These are phyloP conservation scores for Sycophila sp. DNA, from an alignment of 1,140 invertebrate species.

Conservation along the genomic window DNA sequence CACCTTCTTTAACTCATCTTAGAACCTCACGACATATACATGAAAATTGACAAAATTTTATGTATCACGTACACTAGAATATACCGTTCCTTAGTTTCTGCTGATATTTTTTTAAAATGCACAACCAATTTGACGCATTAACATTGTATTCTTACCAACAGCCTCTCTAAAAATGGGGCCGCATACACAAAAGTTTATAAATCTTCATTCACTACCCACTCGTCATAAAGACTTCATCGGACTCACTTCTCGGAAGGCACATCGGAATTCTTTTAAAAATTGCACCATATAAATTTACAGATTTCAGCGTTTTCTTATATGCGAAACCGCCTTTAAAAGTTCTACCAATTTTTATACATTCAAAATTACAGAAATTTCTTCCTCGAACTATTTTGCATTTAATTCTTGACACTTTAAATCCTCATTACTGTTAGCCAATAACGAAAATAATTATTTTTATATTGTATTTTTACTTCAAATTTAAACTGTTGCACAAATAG, in stretches of 20 bases:
- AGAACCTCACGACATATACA: conserved; percentile 23
- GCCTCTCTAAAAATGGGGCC: conserved; percentile 14
- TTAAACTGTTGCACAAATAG: too few relatives aligned
- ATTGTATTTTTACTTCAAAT: too few relatives aligned
- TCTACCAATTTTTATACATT: too few relatives aligned
- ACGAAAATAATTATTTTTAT: too few relatives aligned
- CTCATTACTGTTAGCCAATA: too few relatives aligned
- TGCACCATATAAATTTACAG: conserved; percentile 26
- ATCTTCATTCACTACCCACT: background rate
- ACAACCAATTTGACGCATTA: conserved; percentile 36
- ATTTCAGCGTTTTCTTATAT: background rate
- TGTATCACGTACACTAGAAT: conserved; percentile 28
- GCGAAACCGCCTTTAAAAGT: too few relatives aligned
- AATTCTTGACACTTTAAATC: too few relatives aligned
- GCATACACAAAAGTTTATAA: background rate
- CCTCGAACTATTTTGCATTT: too few relatives aligned
- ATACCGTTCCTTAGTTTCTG: too few relatives aligned
- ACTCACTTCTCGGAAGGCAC: conserved; percentile 20
- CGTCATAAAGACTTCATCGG: background rate
- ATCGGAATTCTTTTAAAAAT: conserved; percentile 27
- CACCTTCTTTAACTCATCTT: conserved; percentile 5
- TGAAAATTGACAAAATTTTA: conserved; percentile 41
- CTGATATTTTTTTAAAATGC: conserved; percentile 31
- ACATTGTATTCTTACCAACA: conserved; percentile 29
- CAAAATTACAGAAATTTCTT: too few relatives aligned